Evolutionary conservation across 2,113 vertebrate genomes (phyloP), one percentile per base, ranked within the genome.

Genomic region (Coryphaenoides rupestris): DNA sequence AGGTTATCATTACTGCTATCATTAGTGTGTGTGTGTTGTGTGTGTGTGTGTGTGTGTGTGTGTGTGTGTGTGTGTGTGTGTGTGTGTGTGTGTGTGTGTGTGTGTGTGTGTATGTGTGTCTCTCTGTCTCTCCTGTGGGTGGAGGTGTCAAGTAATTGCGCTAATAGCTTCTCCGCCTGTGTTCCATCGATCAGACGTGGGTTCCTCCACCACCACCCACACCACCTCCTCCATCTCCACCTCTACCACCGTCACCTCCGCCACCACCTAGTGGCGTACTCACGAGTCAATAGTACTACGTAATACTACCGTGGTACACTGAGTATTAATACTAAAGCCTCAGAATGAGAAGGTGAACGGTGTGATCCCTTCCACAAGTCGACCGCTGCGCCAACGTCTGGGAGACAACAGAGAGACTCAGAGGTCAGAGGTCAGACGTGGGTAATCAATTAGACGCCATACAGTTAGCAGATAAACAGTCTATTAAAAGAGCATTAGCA

Each of bases 81-180:
- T 40, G 7, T 40, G 33, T 10, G 12, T 40, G 33, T 40, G 2
- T 58, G 60, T 28, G 22, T 56, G 28, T 46, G 28, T 19, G n/a
- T 55, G 7, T 2, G 55, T 24, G 21, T 40, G 22, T 13, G 33
- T 21, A n/a, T 19, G 19, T n/a, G 19, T n/a, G 1, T n/a, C 52
- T 7, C 52, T 19, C 52, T 19, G 19, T 5, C 19, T 40, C 53
- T 55, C 53, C 19, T 7, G n/a, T 3, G 3, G 21, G 19, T 22
- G 19, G 19, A 53, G 17, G 50, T 15, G 17, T 40, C 9, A 58
- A 65, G 72, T 60, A 62, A 73, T 71, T 58, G 50, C 68, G 22
- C 55, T 74, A 65, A 65, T 45, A 24, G 28, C 50, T 49, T 22
- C 10, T 3, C 63, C 57, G 28, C 53, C 33, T 21, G 14, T 12